Base-by-base conservation (phyloP, 2,113 vertebrate genomes). In the Nesogale talazaci region DNA sequence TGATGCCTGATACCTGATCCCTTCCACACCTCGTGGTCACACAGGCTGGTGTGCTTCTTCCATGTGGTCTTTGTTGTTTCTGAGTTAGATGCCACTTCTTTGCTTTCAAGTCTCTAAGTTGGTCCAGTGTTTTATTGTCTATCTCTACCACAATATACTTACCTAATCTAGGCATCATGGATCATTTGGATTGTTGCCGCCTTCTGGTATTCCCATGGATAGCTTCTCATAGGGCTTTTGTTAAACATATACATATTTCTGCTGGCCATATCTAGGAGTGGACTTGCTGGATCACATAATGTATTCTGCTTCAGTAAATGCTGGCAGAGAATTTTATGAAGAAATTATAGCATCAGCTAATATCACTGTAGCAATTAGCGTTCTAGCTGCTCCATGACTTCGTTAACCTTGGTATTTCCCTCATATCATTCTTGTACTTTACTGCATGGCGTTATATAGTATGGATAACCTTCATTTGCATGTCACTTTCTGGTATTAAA, bases 341-440 rank as follows among this genome's bases (percentile, higher is more conserved):
- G 42, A 9, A 15, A 14, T 77, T 15, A 20, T 46, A 16, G 3
- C 36, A 59, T 72, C 1, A 12, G 19, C 29, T 40, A 25, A 2
- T 25, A 2, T 0, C 1, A 2, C 20, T 52, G 14, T 5, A 25
- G 1, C 46, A 22, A 2, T 1, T 36, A 86, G 29, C 23, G 11
- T 56, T 78, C 46, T 11, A 3, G 5, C 36, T 22, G 36, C 38
- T 75, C 31, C 11, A 0, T 31, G 1, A 12, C 87, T 63, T 29
- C 46, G 4, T 22, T 57, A 9, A 34, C 15, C 1, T 9, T 27
- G 2, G 11, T 11, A 8, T 83, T 70, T 74, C 63, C 36, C 38
- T 86, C 31, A 34, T 22, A 17, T 4, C 46, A 23, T 22, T 70
- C 59, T 29, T 27, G 16, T 7, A 11, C 70, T 6, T 16, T 1